A percentile compares a stretch with the other conserved stretches of the same genome.
Conservation (phyloP, 2,113 vertebrate species). For the Macquaria ambigua region DNA sequence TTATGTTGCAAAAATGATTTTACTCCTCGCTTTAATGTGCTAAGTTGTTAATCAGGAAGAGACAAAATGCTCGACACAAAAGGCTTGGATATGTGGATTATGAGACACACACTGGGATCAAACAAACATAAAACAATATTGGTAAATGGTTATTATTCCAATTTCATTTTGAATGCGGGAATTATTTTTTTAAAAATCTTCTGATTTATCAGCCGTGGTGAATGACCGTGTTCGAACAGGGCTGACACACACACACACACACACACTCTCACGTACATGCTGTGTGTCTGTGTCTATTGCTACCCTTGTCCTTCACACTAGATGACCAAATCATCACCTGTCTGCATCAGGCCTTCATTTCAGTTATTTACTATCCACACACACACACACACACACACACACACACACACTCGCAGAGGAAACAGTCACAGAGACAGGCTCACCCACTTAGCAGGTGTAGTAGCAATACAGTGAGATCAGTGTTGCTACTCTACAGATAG, state of each 20-base stretch:
- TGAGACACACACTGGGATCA: constrained; percentile 80
- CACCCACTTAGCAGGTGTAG: constrained; percentile 3
- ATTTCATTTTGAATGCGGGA: constrained; percentile 67
- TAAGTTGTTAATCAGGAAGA: constrained; percentile 83
- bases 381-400: constrained; percentile 16
- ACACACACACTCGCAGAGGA: constrained; percentile 2
- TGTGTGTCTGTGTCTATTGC: constrained; percentile 27
- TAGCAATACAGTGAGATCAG: neutral
- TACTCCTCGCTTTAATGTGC: constrained; percentile 82
- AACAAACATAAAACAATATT: constrained; percentile 83
- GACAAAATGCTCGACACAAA: constrained; percentile 74
- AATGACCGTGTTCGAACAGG: neutral
- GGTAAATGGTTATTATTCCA: constrained; percentile 79
- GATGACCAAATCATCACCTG: constrained; percentile 62
- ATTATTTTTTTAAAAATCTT: constrained; percentile 24
- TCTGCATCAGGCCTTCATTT: constrained; percentile 41
- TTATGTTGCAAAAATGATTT: constrained; percentile 84
- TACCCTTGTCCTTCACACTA: constrained; percentile 57
- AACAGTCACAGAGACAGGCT: neutral
- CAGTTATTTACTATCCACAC: constrained; percentile 49
- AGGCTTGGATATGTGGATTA: constrained; percentile 72
- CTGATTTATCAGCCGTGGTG: constrained; percentile 23
- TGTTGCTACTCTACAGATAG: neutral
- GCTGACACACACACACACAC: neutral
- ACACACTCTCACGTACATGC: neutral